Percentiles rank a stretch among this genome's conserved stretches.
These are phyloP conservation scores for Prietella phreatophila DNA, from an alignment of 2,113 vertebrate species.

Conservation along the genomic window DNA sequence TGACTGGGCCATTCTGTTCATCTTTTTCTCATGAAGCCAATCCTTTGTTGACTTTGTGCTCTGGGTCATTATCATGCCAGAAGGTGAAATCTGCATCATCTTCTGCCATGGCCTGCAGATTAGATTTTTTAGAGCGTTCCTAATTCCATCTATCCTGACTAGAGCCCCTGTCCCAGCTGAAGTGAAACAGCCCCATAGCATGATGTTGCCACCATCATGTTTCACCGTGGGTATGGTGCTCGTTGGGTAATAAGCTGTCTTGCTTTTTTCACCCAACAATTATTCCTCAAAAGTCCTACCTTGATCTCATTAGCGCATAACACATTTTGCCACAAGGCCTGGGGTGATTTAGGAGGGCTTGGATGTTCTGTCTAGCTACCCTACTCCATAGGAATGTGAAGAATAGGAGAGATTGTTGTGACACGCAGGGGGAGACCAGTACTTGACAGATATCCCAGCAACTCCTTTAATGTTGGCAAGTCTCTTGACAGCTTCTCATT, in stretches of 20 bases:
- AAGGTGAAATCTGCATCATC: too few species aligned
- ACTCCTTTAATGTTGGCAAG: too few species aligned
- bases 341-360: not conserved
- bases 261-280: not conserved
- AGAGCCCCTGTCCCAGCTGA: not conserved
- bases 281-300: not conserved
- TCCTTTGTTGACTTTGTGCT: not conserved
- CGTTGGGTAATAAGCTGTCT: not conserved
- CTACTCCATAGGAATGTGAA: not conserved
- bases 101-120: too few species aligned
- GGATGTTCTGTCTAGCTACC: not conserved
- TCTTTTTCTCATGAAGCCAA: not conserved
- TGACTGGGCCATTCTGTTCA: not conserved
- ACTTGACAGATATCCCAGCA: too few species aligned
- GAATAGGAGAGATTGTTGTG: not conserved
- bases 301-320: not conserved
- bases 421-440: not conserved
- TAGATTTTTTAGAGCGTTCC: too few species aligned
- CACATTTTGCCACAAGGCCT: not conserved
- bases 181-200: not conserved
- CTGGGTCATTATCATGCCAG: not conserved
- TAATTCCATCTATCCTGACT: too few species aligned
- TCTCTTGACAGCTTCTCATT: not conserved
- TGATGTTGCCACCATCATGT: not conserved
- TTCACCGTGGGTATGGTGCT: not conserved